Percentiles rank a stretch among this genome's conserved stretches.
phyloP scores from a whole-genome alignment of 30 jellyfish, hydroid and myxozoan genomes.

The Chrysaora quinquecirrha region DNA sequence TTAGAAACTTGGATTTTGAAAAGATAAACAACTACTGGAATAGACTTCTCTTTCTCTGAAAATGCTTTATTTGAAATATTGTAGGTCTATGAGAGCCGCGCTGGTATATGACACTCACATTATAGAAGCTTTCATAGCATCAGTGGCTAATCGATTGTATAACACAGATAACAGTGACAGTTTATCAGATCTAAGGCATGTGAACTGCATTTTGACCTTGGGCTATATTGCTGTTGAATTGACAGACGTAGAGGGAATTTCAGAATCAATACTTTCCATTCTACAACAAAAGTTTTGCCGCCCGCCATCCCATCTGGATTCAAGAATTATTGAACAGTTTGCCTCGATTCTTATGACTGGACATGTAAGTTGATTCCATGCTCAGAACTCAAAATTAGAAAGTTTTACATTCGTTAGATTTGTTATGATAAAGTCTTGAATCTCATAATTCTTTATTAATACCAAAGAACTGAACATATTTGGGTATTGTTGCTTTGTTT shows the following conservation, averaged over 20 bases:
- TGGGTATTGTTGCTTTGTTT: too few species aligned
- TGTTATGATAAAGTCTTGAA: too few species aligned
- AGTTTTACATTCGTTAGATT: too few species aligned
- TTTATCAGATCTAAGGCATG: constrained; percentile 67
- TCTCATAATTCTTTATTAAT: too few species aligned
- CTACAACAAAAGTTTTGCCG: constrained; percentile 91
- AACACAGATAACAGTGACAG: constrained; percentile 65
- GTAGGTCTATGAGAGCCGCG: constrained; percentile 77
- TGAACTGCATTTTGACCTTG: constrained; percentile 66
- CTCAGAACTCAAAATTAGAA: too few species aligned
- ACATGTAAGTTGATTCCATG: constrained; percentile 52
- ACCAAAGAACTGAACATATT: too few species aligned
- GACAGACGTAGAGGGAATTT: constrained; percentile 74
- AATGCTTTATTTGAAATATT: too few species aligned
- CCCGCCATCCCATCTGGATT: constrained; percentile 94
- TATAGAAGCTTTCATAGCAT: constrained; percentile 78
- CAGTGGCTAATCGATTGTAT: constrained; percentile 88
- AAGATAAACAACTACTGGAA: too few species aligned
- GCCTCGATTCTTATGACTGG: constrained; percentile 88
- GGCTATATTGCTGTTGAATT: constrained; percentile 88
- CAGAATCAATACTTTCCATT: constrained; percentile 78
- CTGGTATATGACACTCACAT: constrained; percentile 58
- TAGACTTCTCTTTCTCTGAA: too few species aligned
- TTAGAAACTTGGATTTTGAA: too few species aligned
- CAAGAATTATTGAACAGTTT: constrained; percentile 83